Conservation (phyloP, 2,113 vertebrate species). For the Pogona vitticeps region DNA sequence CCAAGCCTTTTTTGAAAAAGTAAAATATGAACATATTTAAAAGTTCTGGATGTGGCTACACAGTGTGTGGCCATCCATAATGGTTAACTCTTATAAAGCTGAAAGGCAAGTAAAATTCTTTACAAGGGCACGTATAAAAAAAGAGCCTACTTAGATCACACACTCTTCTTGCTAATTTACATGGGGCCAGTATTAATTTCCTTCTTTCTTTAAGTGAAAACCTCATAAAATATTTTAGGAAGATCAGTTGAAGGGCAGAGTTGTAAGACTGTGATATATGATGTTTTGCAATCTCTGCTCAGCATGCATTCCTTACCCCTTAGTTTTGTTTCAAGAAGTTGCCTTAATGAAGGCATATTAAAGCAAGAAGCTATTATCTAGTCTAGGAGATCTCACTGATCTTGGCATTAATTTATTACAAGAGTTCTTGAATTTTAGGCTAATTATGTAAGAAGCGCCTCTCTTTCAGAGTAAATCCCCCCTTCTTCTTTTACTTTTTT, state of each 20-base stretch:
- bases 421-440: neutral
- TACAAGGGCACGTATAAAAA: neutral
- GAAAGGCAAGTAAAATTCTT: neutral
- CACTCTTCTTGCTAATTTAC: neutral
- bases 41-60: neutral
- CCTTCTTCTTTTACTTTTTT: neutral
- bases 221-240: neutral
- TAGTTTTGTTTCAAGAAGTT: neutral
- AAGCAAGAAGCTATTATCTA: constrained; percentile 31
- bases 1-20: no score
- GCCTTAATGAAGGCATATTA: constrained; percentile 18
- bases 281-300: neutral
- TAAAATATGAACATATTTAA: neutral
- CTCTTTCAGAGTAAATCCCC: neutral
- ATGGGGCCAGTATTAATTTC: neutral
- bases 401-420: neutral
- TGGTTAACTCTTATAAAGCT: neutral
- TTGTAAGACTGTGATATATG: neutral
- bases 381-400: constrained; percentile 37
- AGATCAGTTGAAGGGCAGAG: neutral
- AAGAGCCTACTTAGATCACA: neutral
- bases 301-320: neutral
- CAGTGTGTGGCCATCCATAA: no score
- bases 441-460: constrained; percentile 11
- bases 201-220: neutral